Evolutionary conservation across 2,888 invertebrate genomes (phyloP), one percentile per base, ranked within the genome.

Genomic region (Malthinus flaveolus): DNA sequence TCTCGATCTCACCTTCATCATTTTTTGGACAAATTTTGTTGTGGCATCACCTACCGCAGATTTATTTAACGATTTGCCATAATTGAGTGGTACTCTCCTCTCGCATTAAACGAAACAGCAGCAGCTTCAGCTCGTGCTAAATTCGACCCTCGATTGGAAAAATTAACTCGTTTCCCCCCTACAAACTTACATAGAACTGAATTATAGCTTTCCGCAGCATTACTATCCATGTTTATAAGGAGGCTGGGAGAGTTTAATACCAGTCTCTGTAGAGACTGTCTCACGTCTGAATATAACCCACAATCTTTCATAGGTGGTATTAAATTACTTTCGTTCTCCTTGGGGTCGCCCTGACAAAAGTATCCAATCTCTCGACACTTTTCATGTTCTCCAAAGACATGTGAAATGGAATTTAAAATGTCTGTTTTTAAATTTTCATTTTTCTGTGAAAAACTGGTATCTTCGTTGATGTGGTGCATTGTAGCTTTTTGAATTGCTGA

Each of bases 261-360:
- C 7, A n/a, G 36, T 7, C 36, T 1, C 3, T 36, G n/a, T 11
- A 36, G 7, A n/a, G 9, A 5, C n/a, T 10, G 1, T 9, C 49
- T 9, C 8, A 57, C 47, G 11, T 61, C 61, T 13, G 36, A 32
- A 42, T 50, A 58, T 7, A 58, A 32, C 10, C 54, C 61, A 51
- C 57, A 58, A 11, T 37, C n/a, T 11, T 50, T 45, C 47, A 57
- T 54, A 31, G 42, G 11, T 11, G 39, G 45, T 34, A 57, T 10
- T 44, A 48, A 50, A 44, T 59, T 54, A 11, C 15, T 11, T 34
- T 52, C 52, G 52, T 49, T 32, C 5, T 7, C 7, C 31, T 31
- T 23, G 23, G 23, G 36, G 5, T 23, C n/a, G n/a, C 31, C 23
- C 5, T 49, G 15, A n/a, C n/a, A n/a, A 49, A 37, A 37, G 23